A percentile compares a stretch with the other conserved stretches of the same genome.
These are phyloP conservation scores for Mormyrus iriodes DNA, from an alignment of 2,113 vertebrate species.

Conservation along the genomic window DNA sequence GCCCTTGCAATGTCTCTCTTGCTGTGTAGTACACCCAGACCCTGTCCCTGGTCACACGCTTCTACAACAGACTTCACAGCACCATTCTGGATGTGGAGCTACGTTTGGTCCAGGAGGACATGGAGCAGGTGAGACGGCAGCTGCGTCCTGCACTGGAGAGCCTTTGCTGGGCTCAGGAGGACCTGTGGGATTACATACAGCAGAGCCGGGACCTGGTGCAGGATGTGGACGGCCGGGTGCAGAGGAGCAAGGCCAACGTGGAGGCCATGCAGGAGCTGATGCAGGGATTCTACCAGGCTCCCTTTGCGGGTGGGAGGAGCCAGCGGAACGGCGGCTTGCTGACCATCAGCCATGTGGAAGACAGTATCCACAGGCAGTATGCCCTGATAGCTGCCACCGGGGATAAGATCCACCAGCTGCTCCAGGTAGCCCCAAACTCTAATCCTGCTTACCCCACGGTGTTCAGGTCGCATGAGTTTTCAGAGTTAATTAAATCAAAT, in stretches of 20 bases:
- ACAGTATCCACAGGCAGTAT: conserved; percentile 49
- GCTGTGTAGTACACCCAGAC: conserved; percentile 54
- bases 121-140: conserved; percentile 47
- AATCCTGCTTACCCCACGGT: neutral
- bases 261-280: conserved; percentile 55
- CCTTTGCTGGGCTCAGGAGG: conserved; percentile 56
- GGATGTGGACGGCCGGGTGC: conserved; percentile 51
- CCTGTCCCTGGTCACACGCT: conserved; percentile 55
- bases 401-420: conserved; percentile 47
- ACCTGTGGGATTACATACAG: conserved; percentile 57
- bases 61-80: conserved; percentile 58
- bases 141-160: conserved; percentile 51
- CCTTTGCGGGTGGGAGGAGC: conserved; percentile 53
- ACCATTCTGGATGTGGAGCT: conserved; percentile 57
- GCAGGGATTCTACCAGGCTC: conserved; percentile 45
- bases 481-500: neutral
- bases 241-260: conserved; percentile 60
- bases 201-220: conserved; percentile 36
- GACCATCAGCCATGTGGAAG: conserved; percentile 48
- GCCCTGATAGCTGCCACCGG: conserved; percentile 45
- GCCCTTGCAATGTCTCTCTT: neutral
- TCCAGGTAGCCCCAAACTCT: conserved; percentile 18
- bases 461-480: conserved; percentile 36
- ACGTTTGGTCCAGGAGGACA: conserved; percentile 47
- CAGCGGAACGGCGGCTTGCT: conserved; percentile 44